These are phyloP conservation scores for Aphidius ervi DNA, from an alignment of 1,140 invertebrate species.

Conservation along the genomic window DNA sequence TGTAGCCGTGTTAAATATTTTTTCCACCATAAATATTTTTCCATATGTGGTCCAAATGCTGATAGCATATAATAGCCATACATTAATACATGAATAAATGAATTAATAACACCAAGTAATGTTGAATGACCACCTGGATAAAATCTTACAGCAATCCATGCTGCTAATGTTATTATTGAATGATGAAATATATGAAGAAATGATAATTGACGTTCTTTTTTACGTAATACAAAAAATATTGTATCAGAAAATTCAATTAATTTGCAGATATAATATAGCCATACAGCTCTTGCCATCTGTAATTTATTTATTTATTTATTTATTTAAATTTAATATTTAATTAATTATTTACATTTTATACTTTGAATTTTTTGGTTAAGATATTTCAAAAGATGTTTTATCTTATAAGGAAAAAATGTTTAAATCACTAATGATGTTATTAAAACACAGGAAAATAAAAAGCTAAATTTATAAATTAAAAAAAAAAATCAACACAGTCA, in stretches of 20 bases:
- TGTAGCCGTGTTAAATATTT: slow-evolving; percentile 82
- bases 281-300: slow-evolving; percentile 48
- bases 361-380: not conserved
- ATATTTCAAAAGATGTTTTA: too few relatives aligned
- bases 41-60: slow-evolving; percentile 74
- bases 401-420: not conserved
- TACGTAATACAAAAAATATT: slow-evolving; percentile 79
- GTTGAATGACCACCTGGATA: slow-evolving; percentile 75
- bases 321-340: not conserved
- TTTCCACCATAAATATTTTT: slow-evolving; percentile 91
- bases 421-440: too few relatives aligned
- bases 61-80: slow-evolving; percentile 81
- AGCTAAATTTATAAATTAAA: not conserved
- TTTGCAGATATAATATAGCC: slow-evolving; percentile 57
- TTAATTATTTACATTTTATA: slow-evolving; percentile 4
- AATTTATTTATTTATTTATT: slow-evolving; percentile 20
- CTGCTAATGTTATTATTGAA: slow-evolving; percentile 65
- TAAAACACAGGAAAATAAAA: not conserved
- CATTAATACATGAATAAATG: slow-evolving; percentile 81
- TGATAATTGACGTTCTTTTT: slow-evolving; percentile 71
- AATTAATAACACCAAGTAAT: slow-evolving; percentile 79
- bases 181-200: slow-evolving; percentile 76
- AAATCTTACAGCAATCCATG: slow-evolving; percentile 83
- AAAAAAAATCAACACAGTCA: too few relatives aligned
- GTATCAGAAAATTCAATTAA: slow-evolving; percentile 66